Conservation (phyloP, 2,113 vertebrate genomes). For the Dasyprocta punctata region DNA sequence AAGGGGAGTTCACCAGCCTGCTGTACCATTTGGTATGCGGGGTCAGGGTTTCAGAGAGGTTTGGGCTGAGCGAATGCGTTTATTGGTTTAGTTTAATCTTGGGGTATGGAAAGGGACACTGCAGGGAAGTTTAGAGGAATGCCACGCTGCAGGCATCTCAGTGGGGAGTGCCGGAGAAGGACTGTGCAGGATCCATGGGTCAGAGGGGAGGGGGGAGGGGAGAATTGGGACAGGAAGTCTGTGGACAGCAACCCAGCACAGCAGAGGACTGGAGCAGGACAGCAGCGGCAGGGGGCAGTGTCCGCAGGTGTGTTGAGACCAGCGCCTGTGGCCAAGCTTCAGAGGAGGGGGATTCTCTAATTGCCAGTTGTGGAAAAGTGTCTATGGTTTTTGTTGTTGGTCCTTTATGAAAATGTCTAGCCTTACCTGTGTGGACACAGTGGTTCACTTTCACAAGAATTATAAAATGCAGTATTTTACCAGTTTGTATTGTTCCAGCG, state of each 20-base stretch:
- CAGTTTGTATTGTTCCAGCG: background rate
- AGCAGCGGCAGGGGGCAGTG: background rate
- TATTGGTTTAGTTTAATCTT: background rate
- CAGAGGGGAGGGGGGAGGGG: background rate
- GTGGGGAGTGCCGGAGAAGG: background rate
- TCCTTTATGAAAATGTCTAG: background rate
- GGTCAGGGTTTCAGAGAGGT: background rate
- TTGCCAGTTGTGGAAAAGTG: background rate
- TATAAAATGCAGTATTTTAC: conserved; percentile 35
- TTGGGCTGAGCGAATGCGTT: background rate
- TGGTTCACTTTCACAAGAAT: conserved; percentile 40
- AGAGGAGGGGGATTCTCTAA: background rate
- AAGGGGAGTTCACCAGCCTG: background rate
- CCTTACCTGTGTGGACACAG: background rate
- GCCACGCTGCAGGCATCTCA: background rate
- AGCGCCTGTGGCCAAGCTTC: background rate
- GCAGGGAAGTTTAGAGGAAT: background rate
- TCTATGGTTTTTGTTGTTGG: background rate
- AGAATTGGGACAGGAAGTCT: background rate
- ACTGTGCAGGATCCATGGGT: background rate
- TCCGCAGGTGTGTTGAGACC: background rate
- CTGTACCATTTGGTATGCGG: background rate
- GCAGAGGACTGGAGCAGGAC: no score
- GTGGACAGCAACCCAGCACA: no score
- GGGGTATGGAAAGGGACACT: background rate